Evolutionary conservation across 2,113 vertebrate species (phyloP).

Genomic region (Perca schrenkii): DNA sequence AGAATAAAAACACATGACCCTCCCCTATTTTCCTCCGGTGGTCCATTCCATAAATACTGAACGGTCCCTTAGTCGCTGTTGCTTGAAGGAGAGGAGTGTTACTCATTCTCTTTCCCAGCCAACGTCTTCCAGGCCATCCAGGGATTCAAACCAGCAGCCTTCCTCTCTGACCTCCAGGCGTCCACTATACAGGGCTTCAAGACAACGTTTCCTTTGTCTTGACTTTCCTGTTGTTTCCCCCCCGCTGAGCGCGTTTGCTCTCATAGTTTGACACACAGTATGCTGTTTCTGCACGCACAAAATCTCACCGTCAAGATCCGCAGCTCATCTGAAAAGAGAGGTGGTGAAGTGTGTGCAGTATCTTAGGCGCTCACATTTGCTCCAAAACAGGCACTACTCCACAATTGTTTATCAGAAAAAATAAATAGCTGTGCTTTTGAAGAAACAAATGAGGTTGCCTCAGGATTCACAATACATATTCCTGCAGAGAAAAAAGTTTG

Average conservation of each 20-base stretch:
- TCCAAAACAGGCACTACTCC: neutral
- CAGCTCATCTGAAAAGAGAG: slow-evolving; percentile 44
- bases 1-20: too few relatives aligned
- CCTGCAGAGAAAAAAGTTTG: slow-evolving; percentile 1
- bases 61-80: neutral
- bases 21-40: too few relatives aligned
- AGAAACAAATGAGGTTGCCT: slow-evolving; percentile 46
- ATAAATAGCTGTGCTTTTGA: slow-evolving; percentile 51
- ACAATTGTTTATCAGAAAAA: slow-evolving; percentile 42
- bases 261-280: slow-evolving; percentile 34
- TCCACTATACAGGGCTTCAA: slow-evolving; percentile 16
- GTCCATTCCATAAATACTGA: too few relatives aligned
- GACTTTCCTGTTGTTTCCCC: slow-evolving; percentile 19
- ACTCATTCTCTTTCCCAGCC: neutral
- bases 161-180: slow-evolving; percentile 18
- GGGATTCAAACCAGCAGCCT: slow-evolving; percentile 38
- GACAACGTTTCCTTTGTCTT: slow-evolving; percentile 37
- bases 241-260: slow-evolving; percentile 38
- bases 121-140: neutral
- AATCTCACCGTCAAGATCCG: slow-evolving; percentile 31
- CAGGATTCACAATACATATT: slow-evolving; percentile 10
- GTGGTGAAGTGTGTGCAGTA: slow-evolving; percentile 2
- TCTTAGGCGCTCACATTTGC: slow-evolving; percentile 8
- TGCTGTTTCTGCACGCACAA: slow-evolving; percentile 21
- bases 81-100: neutral